Base-by-base conservation (phyloP, 2,113 vertebrate genomes). In the Equus quagga region DNA sequence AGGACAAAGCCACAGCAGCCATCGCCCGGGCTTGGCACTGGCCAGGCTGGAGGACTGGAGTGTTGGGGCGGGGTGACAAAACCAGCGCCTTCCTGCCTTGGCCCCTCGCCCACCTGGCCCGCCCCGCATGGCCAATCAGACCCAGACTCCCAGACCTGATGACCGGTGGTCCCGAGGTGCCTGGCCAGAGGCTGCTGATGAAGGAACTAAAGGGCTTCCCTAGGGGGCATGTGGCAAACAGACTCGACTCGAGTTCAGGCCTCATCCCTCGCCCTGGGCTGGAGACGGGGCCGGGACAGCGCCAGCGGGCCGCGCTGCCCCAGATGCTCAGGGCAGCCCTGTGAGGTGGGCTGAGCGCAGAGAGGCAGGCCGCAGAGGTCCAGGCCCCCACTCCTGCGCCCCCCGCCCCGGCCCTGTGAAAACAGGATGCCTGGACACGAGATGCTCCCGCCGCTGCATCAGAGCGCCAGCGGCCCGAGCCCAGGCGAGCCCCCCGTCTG, bases 11-110 rank as follows among this genome's bases (percentile, higher is more conserved):
- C 9, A 10, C 24, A 14, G 21, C 31, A n/a, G 64, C 49, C 51
- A 15, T 6, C 3, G 1, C 0, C 2, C 2, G 3, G 14, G 17
- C 23, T 51, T 5, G 21, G 51, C 33, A 3, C 2, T 4, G 26
- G 14, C 44, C 24, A 4, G 4, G 26, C 73, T 58, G 36, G 21
- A 67, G 81, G 44, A 56, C 49, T n/a, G 13, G 6, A 11, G 21
- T 2, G 28, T 11, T 62, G 26, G 5, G 5, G 13, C 24, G 18
- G 1, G 1, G 9, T 8, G 14, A 62, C 21, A 80, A 91, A 70
- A 11, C 54, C 15, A 6, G 17, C 60, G 58, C 51, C 60, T 51
- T 75, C 62, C 41, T 10, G 33, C 10, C 24, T 67, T 24, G 4
- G 24, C 54, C 76, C 8, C 51, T 21, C 0, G 0, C 17, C 10